phyloP scores from a whole-genome alignment of 2,797 vertebrate genomes.

The Podarcis lilfordi region DNA sequence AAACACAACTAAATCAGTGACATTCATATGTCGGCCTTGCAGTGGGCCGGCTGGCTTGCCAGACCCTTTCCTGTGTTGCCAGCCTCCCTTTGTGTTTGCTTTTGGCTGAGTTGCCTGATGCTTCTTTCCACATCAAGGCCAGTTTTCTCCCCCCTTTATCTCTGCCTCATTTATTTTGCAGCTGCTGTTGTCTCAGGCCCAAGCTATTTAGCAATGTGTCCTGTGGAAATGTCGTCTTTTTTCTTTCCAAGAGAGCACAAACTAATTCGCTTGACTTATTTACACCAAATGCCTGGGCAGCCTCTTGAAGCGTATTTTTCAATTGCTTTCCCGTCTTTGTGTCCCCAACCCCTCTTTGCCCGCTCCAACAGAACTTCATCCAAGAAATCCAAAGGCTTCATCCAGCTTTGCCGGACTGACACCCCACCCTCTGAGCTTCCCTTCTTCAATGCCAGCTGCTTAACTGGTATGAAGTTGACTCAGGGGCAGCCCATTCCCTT shows the following conservation, averaged over 20 bases:
- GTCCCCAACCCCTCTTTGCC: not conserved
- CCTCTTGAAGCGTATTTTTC: not conserved
- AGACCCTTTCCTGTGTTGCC: constrained; percentile 21
- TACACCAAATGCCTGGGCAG: not conserved
- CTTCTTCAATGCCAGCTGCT: not conserved
- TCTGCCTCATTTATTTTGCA: constrained; percentile 72
- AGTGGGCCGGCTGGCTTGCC: not conserved
- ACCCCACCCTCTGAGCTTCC: not conserved
- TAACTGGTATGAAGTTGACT: not conserved
- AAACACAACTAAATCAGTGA: not conserved
- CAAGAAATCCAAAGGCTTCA: not conserved
- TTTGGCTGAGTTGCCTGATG: constrained; percentile 51
- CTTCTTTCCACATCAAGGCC: constrained; percentile 40
- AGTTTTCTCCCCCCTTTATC: constrained; percentile 60
- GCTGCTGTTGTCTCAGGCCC: constrained; percentile 68
- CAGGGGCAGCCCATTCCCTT: too few species aligned
- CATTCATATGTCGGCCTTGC: not conserved
- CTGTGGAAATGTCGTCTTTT: constrained; percentile 36
- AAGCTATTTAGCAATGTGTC: constrained; percentile 63
- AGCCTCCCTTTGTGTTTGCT: constrained; percentile 30
- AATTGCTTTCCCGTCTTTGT: not conserved
- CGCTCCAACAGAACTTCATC: not conserved
- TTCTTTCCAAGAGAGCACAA: constrained; percentile 17
- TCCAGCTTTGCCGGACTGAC: not conserved
- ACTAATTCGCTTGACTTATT: constrained; percentile 24